A percentile compares a stretch with the other conserved stretches of the same genome.
Conservation (phyloP, 2,113 vertebrate genomes). For the Sakesphorus luctuosus region DNA sequence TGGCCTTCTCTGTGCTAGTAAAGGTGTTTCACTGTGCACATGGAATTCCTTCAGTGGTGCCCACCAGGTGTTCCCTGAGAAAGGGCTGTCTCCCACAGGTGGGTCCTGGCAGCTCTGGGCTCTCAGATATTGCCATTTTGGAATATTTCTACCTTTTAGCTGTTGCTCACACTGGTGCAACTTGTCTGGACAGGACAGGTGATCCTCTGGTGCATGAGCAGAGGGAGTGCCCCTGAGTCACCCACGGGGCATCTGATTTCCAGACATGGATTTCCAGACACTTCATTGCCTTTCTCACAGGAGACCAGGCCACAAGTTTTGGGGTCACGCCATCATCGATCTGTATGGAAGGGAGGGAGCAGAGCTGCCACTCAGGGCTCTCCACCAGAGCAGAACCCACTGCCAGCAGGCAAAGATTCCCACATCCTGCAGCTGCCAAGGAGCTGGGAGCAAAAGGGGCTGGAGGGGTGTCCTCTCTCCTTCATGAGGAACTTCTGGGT, state of each 20-base stretch:
- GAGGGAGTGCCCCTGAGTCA: slow-evolving; percentile 54
- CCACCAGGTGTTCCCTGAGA: neutral
- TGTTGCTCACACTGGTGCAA: neutral
- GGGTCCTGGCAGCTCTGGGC: neutral
- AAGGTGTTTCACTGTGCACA: neutral
- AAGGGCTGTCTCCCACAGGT: neutral
- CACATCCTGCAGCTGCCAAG: neutral
- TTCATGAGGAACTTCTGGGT: neutral
- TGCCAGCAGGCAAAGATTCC: neutral
- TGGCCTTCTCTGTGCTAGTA: neutral
- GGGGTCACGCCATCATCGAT: neutral
- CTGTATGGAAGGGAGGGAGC: rapidly evolving
- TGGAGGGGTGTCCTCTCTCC: neutral
- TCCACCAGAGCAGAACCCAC: neutral
- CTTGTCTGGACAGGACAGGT: slow-evolving; percentile 33
- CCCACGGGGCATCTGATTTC: neutral
- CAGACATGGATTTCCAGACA: neutral
- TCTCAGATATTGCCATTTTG: neutral
- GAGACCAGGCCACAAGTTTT: neutral
- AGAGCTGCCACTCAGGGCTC: neutral
- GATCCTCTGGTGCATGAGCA: neutral
- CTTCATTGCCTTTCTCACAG: neutral
- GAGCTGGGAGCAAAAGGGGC: neutral
- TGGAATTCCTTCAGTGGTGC: rapidly evolving
- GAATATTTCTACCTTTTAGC: neutral